Evolutionary conservation across 2,888 invertebrate genomes (phyloP).

Genomic region (Ichneumoninae sp.): DNA sequence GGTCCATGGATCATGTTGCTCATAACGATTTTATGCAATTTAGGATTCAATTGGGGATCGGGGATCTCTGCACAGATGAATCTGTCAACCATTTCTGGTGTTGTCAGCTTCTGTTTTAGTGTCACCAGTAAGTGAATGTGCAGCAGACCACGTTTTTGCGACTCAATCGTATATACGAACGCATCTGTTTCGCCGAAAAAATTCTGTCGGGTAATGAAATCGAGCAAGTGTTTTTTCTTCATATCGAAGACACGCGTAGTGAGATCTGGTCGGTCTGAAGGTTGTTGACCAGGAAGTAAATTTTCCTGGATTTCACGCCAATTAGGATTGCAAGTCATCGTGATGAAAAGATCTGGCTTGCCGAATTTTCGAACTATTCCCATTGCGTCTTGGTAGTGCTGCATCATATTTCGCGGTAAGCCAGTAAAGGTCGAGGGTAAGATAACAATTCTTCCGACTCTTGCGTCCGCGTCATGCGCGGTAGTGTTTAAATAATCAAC

Average conservation of each 20-base stretch:
- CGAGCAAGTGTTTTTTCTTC: slow-evolving; percentile 61
- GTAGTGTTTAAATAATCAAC: slow-evolving; percentile 72
- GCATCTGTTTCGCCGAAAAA: slow-evolving; percentile 65
- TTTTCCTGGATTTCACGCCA: slow-evolving; percentile 81
- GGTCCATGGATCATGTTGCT: slow-evolving; percentile 80
- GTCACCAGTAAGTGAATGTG: slow-evolving; percentile 69
- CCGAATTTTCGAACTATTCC: slow-evolving; percentile 82
- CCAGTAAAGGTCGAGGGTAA: slow-evolving; percentile 79
- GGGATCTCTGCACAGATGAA: slow-evolving; percentile 78
- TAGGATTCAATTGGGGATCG: slow-evolving; percentile 68
- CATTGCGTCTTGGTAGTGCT: slow-evolving; percentile 83
- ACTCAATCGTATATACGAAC: slow-evolving; percentile 63
- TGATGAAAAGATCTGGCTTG: slow-evolving; percentile 82
- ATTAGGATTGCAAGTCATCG: slow-evolving; percentile 70
- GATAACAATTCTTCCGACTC: slow-evolving; percentile 76
- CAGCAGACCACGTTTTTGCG: slow-evolving; percentile 69
- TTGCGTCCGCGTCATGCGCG: slow-evolving; percentile 63
- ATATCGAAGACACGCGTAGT: slow-evolving; percentile 72
- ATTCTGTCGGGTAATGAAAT: slow-evolving; percentile 57
- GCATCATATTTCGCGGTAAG: slow-evolving; percentile 77
- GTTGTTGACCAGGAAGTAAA: slow-evolving; percentile 68
- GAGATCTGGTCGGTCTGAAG: slow-evolving; percentile 79
- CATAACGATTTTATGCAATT: slow-evolving; percentile 74
- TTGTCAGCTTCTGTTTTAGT: slow-evolving; percentile 66
- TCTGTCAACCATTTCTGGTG: slow-evolving; percentile 65